Base-by-base conservation (phyloP, 2,797 vertebrate genomes). In the Gouania willdenowi region DNA sequence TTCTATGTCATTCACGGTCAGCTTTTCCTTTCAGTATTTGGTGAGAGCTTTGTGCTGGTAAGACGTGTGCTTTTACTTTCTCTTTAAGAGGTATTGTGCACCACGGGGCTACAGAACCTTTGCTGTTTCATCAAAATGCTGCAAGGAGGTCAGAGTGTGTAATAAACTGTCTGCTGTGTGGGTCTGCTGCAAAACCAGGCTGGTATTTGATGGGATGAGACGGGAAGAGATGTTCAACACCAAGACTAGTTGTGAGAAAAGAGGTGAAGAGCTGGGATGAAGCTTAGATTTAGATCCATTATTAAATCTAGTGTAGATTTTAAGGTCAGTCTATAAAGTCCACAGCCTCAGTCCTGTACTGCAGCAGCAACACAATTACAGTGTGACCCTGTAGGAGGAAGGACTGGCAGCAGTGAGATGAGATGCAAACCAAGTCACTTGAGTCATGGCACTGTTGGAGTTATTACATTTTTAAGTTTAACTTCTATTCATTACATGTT, bases 311-410 rank as follows among this genome's bases (percentile, higher is more conserved):
- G 36, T 58, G 45, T 59, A 73, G 80, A 83, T 85, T 82, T 65
- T 66, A 61, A 65, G 68, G 65, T 69, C 64, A 71, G 75, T 70
- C 56, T 60, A 75, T 80, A 79, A 81, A 83, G 76, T 71, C 53
- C 51, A 49, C 30, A 25, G 38, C 65, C 65, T 76, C 38, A 35
- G 62, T 26, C 26, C 69, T 69, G 63, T 50, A 45, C 71, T 67
- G n/a, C n/a, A 75, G 80, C 69, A 62, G 70, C 61, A 54, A 59
- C 66, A 77, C 81, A 71, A 80, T 81, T 80, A 79, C 51, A 42
- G 50, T 40, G 66, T 78, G 76, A 79, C 84, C 70, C 52, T 51
- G 41, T 24, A 23, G 40, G 32, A 48, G 37, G 47, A 44, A 19
- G 47, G 48, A 40, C 40, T 14, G 47, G 29, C 24, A 12, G 75